Evolutionary conservation across 2,888 invertebrate species (phyloP), one percentile per base, ranked within the genome.

Genomic region (Micropterix aruncella): DNA sequence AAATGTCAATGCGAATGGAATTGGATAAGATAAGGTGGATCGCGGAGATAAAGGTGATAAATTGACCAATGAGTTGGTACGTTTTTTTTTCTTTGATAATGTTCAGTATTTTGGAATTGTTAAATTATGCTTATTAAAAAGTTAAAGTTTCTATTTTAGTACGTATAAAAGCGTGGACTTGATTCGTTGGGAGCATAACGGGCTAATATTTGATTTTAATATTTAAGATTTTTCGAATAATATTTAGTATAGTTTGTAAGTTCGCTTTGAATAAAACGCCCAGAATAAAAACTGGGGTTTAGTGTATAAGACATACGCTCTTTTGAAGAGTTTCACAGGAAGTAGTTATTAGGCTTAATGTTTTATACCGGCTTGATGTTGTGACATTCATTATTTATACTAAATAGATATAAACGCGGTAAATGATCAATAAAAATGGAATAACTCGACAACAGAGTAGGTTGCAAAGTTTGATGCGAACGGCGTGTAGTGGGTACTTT

Each of bases 341-440:
- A 69, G 69, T 69, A 69, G 68, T 61, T 68, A 65, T 63, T 69
- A 70, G 65, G 70, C 70, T 70, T 71, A 71, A 69, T 68, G 70
- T 69, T 71, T 71, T 71, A 70, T 70, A 71, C 70, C 60, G 64
- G 71, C 70, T 70, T 70, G 67, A 70, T 70, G 71, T 71, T 71
- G 70, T 70, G 70, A 70, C 65, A 65, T 66, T 66, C 66, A 63
- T 63, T 61, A 62, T 62, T 63, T 64, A 62, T 64, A 65, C 62
- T 59, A 64, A 63, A 65, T 55, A 60, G 59, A 60, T 57, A 56
- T 59, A 55, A 52, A 58, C 61, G 61, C 61, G 18, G n/a, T n/a
- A n/a, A n/a, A n/a, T n/a, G n/a, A n/a, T n/a, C n/a, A n/a, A n/a
- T n/a, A n/a, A n/a, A 16, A 18, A 40, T 40, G 18, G 5, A 17